Percentiles rank a stretch among this genome's conserved stretches.
Conservation (phyloP, 2,113 vertebrate genomes). For the Megaceryle torquata region DNA sequence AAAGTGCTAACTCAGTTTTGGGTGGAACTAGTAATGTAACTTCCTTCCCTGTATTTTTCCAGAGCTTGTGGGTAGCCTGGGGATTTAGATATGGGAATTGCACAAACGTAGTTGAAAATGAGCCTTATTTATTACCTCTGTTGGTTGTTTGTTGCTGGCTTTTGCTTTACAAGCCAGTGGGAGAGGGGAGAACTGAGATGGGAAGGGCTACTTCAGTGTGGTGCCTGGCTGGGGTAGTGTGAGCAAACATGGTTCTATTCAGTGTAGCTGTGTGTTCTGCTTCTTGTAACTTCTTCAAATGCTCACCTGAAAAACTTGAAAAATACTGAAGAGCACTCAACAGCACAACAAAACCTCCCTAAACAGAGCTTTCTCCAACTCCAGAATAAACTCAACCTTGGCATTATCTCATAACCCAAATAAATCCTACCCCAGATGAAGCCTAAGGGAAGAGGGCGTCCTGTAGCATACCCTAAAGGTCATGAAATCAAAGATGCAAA, state of each 20-base stretch:
- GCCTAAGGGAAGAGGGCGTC: neutral
- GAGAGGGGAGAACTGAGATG: neutral
- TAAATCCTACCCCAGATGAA: neutral
- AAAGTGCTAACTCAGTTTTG: slow-evolving; percentile 52
- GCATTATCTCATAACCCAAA: neutral
- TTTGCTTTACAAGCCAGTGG: neutral
- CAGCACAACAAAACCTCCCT: neutral
- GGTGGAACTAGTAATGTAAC: slow-evolving; percentile 56
- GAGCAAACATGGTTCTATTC: neutral
- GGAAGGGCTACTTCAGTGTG: neutral
- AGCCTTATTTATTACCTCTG: slow-evolving; percentile 1
- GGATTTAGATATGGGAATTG: slow-evolving; percentile 59
- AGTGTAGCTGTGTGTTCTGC: accelerated
- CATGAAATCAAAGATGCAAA: neutral
- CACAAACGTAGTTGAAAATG: neutral
- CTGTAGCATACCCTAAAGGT: neutral
- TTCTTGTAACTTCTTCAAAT: neutral
- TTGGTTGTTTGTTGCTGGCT: neutral
- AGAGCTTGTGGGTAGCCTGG: slow-evolving; percentile 36
- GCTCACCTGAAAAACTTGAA: neutral
- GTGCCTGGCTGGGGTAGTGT: neutral
- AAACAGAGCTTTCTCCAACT: neutral
- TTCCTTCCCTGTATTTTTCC: slow-evolving; percentile 67
- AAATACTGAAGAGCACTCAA: neutral
- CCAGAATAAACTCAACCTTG: neutral